Base-by-base conservation (phyloP, 2,797 vertebrate genomes). In the Bovichtus variegatus region DNA sequence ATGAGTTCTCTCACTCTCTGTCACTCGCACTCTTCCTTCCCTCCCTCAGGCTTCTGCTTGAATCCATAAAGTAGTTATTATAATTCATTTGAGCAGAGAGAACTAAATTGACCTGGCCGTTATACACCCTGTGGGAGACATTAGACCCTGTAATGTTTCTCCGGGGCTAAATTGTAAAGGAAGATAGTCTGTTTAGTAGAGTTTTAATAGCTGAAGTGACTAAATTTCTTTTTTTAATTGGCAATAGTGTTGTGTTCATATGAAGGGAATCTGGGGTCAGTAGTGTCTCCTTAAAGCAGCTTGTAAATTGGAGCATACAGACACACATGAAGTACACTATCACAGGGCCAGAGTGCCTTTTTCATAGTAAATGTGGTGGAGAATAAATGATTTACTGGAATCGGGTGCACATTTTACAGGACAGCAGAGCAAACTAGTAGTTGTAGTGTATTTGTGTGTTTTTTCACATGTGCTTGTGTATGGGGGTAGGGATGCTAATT, bases 1-100 rank as follows among this genome's bases (percentile, higher is more conserved):
- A 83, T 87, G 69, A 79, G 47, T 74, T 82, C 51, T 78, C 63
- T 72, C 66, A 71, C 79, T 74, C 25, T 64, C 43, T 59, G 54
- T 75, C 61, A 57, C 60, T 87, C 82, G 68, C 58, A 43, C 38
- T 55, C 54, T 81, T 31, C 38, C 10, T 53, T 71, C 49, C 70
- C 38, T 76, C 71, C 59, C 43, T 69, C 31, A 62, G 57, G 67
- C 64, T 64, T 59, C 70, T 54, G 57, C 75, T 75, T 54, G 46
- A 74, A 80, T 83, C 84, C 57, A 82, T 86, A 51, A 82, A 78
- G 41, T 31, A 74, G 76, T 76, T 60, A 78, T 80, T 82, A 67
- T 59, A 60, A 82, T 84, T 78, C 49, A 82, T 78, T 68, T 74
- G 25, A 77, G 55, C n/a, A 61, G 29, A 70, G 44, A 36, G 47